Percentiles rank a stretch among this genome's conserved stretches.
These are phyloP conservation scores for Muntiacus muntjak DNA, from an alignment of 2,113 vertebrate genomes.

Conservation along the genomic window DNA sequence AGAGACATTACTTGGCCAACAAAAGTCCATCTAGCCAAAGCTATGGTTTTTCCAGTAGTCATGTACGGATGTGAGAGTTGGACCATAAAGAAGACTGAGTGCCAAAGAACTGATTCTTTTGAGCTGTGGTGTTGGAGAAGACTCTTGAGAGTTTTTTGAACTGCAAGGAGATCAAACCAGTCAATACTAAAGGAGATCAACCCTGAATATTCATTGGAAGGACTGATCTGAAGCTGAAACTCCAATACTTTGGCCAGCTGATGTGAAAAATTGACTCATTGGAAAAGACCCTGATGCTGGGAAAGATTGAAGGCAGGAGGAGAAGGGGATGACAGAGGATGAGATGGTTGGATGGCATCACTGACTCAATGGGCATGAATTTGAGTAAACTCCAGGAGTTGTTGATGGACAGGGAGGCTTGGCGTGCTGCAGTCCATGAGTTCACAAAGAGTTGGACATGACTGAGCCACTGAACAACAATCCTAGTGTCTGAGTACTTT, in stretches of 20 bases:
- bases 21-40: not conserved
- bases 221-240: not conserved
- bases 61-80: not conserved
- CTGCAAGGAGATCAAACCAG: not conserved
- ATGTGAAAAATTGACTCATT: not conserved
- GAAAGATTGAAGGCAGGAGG: not conserved
- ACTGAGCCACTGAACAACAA: not conserved
- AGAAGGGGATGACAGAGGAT: not conserved
- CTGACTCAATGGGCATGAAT: not conserved
- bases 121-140: not conserved
- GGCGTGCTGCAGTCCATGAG: not conserved
- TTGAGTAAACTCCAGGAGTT: not conserved
- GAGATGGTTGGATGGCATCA: not conserved
- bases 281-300: not conserved
- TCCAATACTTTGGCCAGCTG: not conserved
- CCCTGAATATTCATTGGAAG: not conserved
- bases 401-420: not conserved
- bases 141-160: not conserved
- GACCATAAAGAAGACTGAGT: not conserved
- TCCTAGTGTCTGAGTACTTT: not conserved
- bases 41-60: not conserved
- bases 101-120: not conserved
- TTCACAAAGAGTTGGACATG: not conserved
- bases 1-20: not conserved
- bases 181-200: not conserved